Evolutionary conservation across 1,140 invertebrate genomes (phyloP), one percentile per base, ranked within the genome.

Genomic region (Drosophila takahashii): DNA sequence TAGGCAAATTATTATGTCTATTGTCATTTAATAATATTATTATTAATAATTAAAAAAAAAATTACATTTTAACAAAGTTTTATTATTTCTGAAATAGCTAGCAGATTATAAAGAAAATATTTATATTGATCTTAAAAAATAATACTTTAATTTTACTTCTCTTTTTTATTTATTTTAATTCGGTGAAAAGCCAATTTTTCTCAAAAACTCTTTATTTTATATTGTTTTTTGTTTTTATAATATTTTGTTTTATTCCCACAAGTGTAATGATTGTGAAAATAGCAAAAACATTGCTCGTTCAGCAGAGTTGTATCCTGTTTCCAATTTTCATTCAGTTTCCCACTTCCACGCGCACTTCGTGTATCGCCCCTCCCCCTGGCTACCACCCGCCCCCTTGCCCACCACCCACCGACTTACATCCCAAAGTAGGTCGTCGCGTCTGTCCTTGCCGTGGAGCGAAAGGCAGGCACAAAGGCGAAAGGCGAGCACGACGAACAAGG

Each of bases 301-400:
- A 22, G 22, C 32, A 50, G 70, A 69, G 58, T 64, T 79, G 54
- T 86, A 81, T 87, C 67, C 83, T 79, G 79, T 79, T 87, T 79
- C 84, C 76, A 79, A 89, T 84, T 87, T 87, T 87, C 84, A 87
- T 87, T 87, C 84, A 87, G 84, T 89, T 71, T 71, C 84, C 62
- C 52, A 70, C 53, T 87, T 89, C 78, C 78, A 76, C 71, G 67
- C 65, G 67, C 59, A 67, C 60, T 67, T 42, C 45, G 45, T 32
- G 60, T 16, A 16, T n/a, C 26, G 48, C 15, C 51, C 69, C 44
- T 13, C 32, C 52, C 13, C 36, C 22, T 22, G 3, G 32, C 13
- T 22, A 15, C 36, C 29, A 9, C 32, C 18, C 26, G 16, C 45
- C 22, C 11, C 11, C n/a, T n/a, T n/a, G 11, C 37, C 27, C 22